Conservation (phyloP, 1,140 invertebrate genomes). For the Asbolus verrucosus region DNA sequence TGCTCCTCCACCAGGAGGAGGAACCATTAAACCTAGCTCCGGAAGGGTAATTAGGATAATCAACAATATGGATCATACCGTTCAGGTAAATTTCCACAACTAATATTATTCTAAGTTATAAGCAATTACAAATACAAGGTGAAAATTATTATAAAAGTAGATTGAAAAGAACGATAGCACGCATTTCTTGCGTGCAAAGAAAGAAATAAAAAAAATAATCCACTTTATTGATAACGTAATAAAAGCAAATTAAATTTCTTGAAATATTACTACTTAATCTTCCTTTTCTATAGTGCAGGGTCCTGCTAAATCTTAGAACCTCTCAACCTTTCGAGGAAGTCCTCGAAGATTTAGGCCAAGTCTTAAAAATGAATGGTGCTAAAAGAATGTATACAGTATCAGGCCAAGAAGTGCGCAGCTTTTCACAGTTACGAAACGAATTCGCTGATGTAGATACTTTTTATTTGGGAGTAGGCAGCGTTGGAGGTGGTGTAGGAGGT, state of each 20-base stretch:
- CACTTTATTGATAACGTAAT: not conserved
- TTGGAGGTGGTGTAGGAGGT: slow-evolving; percentile 64
- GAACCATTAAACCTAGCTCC: slow-evolving; percentile 79
- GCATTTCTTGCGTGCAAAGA: slow-evolving; percentile 10
- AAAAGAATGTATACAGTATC: slow-evolving; percentile 91
- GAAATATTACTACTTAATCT: not conserved
- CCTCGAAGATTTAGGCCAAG: slow-evolving; percentile 91
- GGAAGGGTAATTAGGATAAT: slow-evolving; percentile 91
- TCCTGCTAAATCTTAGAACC: slow-evolving; percentile 90
- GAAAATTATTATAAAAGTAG: slow-evolving; percentile 4
- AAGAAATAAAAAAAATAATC: slow-evolving; percentile 17
- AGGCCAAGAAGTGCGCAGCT: slow-evolving; percentile 92
- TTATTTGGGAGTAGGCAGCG: slow-evolving; percentile 77
- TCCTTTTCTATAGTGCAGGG: slow-evolving; percentile 77
- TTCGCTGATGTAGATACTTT: slow-evolving; percentile 93
- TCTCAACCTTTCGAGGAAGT: slow-evolving; percentile 95
- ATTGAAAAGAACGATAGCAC: not conserved
- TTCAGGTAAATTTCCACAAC: slow-evolving; percentile 76
- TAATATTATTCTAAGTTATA: not conserved
- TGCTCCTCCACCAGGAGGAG: slow-evolving; percentile 71
- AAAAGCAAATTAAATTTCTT: not conserved
- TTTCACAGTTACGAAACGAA: slow-evolving; percentile 91
- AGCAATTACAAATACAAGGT: not conserved
- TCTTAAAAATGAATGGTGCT: slow-evolving; percentile 89
- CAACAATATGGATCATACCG: slow-evolving; percentile 90